Base-by-base conservation (phyloP, 2,797 vertebrate genomes). In the Siniperca undulata region DNA sequence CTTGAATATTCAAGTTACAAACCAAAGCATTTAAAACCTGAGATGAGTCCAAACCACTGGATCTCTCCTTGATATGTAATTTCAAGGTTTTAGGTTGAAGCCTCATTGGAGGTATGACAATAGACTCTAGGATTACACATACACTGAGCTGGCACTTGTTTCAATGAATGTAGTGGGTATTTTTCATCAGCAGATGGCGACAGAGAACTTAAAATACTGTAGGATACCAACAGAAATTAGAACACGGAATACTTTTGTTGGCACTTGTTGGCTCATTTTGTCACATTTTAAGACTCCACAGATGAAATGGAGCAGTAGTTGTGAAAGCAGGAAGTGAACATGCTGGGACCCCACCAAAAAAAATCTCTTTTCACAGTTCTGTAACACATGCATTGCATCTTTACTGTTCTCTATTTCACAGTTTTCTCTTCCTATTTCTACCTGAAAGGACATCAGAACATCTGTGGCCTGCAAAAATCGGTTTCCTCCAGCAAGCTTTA, bases 151-250 rank as follows among this genome's bases (percentile, higher is more conserved):
- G 2, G 11, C 1, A 24, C 27, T 34, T 13, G 7, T 70, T 20
- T 61, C 7, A 56, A 2, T 74, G 14, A 19, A 24, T 85, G 86
- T 56, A 80, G 56, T 90, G 66, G 38, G 0, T 44, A 0, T 22
- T 61, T 82, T 61, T 64, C 2, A 60, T 64, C 94, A 89, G 42
- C 74, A 93, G 94, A 70, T 88, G 93, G 91, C 76, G 19, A n/a
- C 82, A 91, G 42, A 81, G 34, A 56, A 78, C 68, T 48, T 16
- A 34, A 68, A 66, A 36, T n/a, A 22, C 5, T 22, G 0, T 2
- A 0, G 3, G 48, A 16, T 17, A 12, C 1, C 13, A 27, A 20
- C 13, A 50, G 22, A 3, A 34, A 34, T 1, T 5, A 27, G 16
- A 76, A 27, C 48, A 22, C 0, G 0, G 7, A 61, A 70, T 16